These are phyloP conservation scores for Drosophila parabipectinata DNA, from an alignment of 1,140 invertebrate genomes.

Conservation along the genomic window DNA sequence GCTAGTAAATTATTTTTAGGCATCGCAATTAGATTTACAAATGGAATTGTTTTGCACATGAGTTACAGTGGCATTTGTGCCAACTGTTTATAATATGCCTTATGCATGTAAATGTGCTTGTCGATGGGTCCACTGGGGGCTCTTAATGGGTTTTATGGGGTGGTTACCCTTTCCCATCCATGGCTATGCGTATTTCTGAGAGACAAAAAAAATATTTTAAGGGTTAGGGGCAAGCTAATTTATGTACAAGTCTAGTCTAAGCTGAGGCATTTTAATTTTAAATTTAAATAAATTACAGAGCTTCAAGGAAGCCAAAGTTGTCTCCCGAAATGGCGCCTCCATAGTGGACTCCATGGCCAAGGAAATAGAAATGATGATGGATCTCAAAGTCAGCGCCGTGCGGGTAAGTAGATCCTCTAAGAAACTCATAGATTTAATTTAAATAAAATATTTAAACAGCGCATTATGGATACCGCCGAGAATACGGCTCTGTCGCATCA, in stretches of 20 bases:
- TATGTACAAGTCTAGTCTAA: not conserved
- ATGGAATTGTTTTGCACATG: constrained; percentile 37
- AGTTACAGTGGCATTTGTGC: constrained; percentile 17
- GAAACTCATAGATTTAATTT: not conserved
- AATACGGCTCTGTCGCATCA: constrained; percentile 88
- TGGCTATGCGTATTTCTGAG: not conserved
- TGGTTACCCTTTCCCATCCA: constrained; percentile 1
- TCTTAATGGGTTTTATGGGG: constrained; percentile 20
- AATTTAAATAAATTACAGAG: constrained; percentile 84
- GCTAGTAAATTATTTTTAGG: constrained; percentile 62
- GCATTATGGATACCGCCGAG: constrained; percentile 93
- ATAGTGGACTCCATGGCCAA: constrained; percentile 91
- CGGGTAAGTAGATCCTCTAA: constrained; percentile 85
- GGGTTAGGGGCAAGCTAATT: not conserved
- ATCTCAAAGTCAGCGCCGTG: constrained; percentile 92
- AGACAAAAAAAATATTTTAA: constrained; percentile 3
- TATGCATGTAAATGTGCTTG: constrained; percentile 29
- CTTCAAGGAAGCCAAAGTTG: constrained; percentile 89
- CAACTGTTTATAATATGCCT: constrained; percentile 26
- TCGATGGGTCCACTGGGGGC: constrained; percentile 30
- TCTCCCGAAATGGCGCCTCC: constrained; percentile 88
- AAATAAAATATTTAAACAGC: constrained; percentile 74
- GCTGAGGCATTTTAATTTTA: not conserved
- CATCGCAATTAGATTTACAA: constrained; percentile 59
- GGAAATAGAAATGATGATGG: constrained; percentile 92